Evolutionary conservation across 2,888 invertebrate genomes (phyloP), one percentile per base, ranked within the genome.

Genomic region (Encarsia formosa): DNA sequence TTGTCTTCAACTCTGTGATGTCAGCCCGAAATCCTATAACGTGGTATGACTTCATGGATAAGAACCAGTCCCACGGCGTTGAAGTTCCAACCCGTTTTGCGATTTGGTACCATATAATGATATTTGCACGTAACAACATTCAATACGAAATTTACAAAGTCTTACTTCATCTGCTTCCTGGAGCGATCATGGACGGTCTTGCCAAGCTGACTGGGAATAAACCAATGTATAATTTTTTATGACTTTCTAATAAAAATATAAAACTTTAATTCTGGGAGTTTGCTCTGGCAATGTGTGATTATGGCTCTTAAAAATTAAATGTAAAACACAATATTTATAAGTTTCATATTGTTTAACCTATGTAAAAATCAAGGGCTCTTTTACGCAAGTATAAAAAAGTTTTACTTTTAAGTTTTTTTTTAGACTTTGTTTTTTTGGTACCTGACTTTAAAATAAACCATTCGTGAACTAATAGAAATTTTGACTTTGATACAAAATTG

Each of bases 1-100:
- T 86, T 0, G 84, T 95, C 53, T 93, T 88, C 76, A 91, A 95
- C 73, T 87, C 81, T 69, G 91, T 92, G 13, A 88, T 92, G 0
- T 89, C 91, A 0, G 80, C 81, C 4, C 83, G 89, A 61, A 89
- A 90, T 62, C 90, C 90, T 0, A 77, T 91, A 34, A 85, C 81
- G 0, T 95, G 94, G 93, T 81, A 71, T 16, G 64, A 71, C 11
- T 86, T 88, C 63, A 78, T 81, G 76, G 63, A 70, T 1, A 67
- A 77, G 54, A 77, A 77, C 19, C 75, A 81, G 61, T 61, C 73
- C 9, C 78, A 81, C 59, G 81, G 81, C 0, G 49, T 75, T 0
- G 63, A 74, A 52, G 76, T 77, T 13, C 86, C 87, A 0, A 78
- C 82, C 0, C 73, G 70, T 0, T 77, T 79, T 57, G 78, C 80